Base-by-base conservation (phyloP, 2,797 vertebrate species). In the Agapornis canus region DNA sequence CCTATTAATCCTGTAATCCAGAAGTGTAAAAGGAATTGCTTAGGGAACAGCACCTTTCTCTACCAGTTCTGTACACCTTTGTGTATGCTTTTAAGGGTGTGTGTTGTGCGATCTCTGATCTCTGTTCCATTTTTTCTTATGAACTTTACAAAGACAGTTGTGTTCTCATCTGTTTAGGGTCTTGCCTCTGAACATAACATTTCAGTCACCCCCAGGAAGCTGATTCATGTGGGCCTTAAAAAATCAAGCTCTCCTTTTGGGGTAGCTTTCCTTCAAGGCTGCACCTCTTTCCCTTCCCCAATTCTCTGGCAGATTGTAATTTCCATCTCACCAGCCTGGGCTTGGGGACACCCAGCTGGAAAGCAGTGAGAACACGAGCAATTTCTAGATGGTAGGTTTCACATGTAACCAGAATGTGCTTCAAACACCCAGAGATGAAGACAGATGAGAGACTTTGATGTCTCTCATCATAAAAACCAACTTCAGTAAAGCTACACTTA, bases 101-200 rank as follows among this genome's bases (percentile, higher is more conserved):
- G 27, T 27, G 6, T 22, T 65, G 21, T 39, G 31, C 59, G 21
- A 27, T 70, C 23, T 47, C 48, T 35, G 22, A 40, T 37, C 22
- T 22, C 40, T 35, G 20, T 32, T 37, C 20, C 20, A 2, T 42
- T 40, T 63, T 75, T 11, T 68, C 6, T 66, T 27, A 31, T 0
- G 2, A 69, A 32, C 22, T 61, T 47, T 13, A 65, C 25, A 78
- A 82, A 40, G n/a, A 56, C 21, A 1, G 2, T 4, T 51, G 26
- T 27, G 17, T 40, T 79, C 25, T 16, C 32, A 3, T 9, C 4
- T 20, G 1, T 31, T 73, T 20, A 56, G 51, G 16, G 13, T 32
- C 51, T 73, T 12, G 3, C 73, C 56, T 48, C 32, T 39, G 20
- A 51, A 43, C 9, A 3, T 0, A 23, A 3, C 0, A 1, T 22